phyloP scores from a whole-genome alignment of 2,113 vertebrate genomes.

The Dicaeum eximium region DNA sequence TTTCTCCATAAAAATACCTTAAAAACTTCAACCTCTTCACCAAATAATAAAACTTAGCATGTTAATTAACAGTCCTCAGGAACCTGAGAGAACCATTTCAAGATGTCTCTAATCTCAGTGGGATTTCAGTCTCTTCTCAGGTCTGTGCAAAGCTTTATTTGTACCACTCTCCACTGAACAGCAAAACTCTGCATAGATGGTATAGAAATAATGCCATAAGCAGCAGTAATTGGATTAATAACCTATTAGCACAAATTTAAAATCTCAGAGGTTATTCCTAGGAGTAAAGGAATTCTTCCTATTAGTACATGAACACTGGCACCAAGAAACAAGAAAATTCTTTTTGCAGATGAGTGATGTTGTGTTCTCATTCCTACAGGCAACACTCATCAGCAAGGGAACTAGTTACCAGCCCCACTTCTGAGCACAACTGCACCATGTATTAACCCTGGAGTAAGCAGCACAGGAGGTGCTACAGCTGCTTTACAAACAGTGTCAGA shows the following conservation, averaged over 20 bases:
- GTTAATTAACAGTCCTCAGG: not conserved
- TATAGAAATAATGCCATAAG: not conserved
- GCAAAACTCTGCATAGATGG: not conserved
- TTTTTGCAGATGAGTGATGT: not conserved
- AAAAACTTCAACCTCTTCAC: not conserved
- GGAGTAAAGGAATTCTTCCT: not conserved
- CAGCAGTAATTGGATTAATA: conserved; percentile 53
- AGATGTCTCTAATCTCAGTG: not conserved
- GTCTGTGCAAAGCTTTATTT: conserved; percentile 13
- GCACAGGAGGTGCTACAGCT: not conserved
- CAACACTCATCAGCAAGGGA: not conserved
- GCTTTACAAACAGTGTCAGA: not conserved
- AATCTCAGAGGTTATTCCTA: conserved; percentile 17
- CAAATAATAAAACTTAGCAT: not conserved
- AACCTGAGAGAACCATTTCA: not conserved
- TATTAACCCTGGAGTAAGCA: not conserved
- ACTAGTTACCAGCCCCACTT: not conserved
- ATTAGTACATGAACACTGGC: not conserved
- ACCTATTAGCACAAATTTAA: conserved; percentile 35
- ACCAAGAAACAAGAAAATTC: not conserved
- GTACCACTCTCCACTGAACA: not conserved
- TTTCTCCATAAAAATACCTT: not conserved
- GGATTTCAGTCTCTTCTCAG: not conserved
- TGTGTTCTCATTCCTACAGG: not conserved
- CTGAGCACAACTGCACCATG: not conserved